Percentiles rank a stretch among this genome's conserved stretches.
Conservation (phyloP, 2,888 invertebrate species). For the Seira ritae region DNA sequence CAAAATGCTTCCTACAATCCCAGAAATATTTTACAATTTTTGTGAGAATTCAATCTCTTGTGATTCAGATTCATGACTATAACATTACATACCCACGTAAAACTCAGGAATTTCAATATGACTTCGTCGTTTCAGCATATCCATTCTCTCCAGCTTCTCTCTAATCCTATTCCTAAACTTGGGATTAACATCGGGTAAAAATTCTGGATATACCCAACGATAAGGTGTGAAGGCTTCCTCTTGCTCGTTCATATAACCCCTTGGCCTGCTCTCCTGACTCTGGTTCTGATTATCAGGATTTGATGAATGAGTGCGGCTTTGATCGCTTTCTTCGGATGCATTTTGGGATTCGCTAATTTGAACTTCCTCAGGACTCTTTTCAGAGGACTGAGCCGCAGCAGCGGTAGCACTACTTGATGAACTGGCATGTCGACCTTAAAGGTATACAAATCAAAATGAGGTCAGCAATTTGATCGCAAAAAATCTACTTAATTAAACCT, state of each 20-base stretch:
- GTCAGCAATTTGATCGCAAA: too few relatives aligned
- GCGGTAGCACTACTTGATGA: too few relatives aligned
- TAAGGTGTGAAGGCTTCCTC: constrained; percentile 75
- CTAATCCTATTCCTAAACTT: constrained; percentile 86
- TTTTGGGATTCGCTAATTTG: too few relatives aligned
- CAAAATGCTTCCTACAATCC: constrained; percentile 85
- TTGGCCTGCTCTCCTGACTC: constrained; percentile 9
- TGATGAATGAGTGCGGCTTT: too few relatives aligned
- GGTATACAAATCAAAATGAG: too few relatives aligned
- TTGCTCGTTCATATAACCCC: constrained; percentile 40
- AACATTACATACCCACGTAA: constrained; percentile 87
- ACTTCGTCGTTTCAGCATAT: constrained; percentile 91
- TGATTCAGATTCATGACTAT: constrained; percentile 29
- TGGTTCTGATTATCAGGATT: too few relatives aligned
- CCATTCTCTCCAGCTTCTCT: constrained; percentile 92
- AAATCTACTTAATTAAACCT: too few relatives aligned
- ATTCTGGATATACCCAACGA: constrained; percentile 90
- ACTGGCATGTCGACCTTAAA: too few relatives aligned
- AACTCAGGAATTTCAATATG: constrained; percentile 96
- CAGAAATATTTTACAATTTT: neutral
- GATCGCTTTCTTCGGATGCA: too few relatives aligned
- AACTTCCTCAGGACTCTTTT: too few relatives aligned
- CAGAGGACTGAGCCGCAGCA: too few relatives aligned
- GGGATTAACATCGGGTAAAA: constrained; percentile 90
- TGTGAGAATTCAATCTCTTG: neutral